Base-by-base conservation (phyloP, 2,113 vertebrate genomes). In the Micronisus gabar region DNA sequence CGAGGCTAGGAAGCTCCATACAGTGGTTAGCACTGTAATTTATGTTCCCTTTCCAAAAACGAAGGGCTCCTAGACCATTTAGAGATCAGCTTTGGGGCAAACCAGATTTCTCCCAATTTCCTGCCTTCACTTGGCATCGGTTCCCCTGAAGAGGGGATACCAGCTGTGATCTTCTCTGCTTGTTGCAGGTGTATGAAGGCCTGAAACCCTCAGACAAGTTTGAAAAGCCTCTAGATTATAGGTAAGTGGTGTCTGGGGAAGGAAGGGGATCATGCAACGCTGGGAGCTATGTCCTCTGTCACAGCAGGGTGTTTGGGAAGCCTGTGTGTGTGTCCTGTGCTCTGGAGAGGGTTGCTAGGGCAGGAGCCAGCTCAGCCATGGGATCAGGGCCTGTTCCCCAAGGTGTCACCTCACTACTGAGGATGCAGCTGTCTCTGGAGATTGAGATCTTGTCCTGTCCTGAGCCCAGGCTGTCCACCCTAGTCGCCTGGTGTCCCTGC, bases 151-250 rank as follows among this genome's bases (percentile, higher is more conserved):
- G 45, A 26, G 15, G 59, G 58, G 14, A 41, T 94, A 85, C 25
- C 43, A 87, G 4, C 66, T 36, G 88, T 82, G 36, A 58, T 76
- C 55, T 19, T 74, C 16, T 96, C 38, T 97, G 38, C 41, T 81
- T 66, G 25, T 92, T 95, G 41, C 97, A 99, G 99, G 99, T 99
- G n/a, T 99, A 99, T 88, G 99, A 99, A 98, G 99, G 99, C 76
- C 98, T 99, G 70, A 99, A 99, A 81, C 99, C 99, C 5, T 99
- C 99, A 0, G 99, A 99, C 97, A 99, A 99, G 80, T 99, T 98
- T 90, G 99, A 99, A 97, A 99, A 99, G 95, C 99, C 98, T 59
- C 97, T 99, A 94, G 99, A 99, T 98, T 99, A 99, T 74, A 99
- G 99, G 99, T 99, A 95, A 55, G 88, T 15, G 6, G 15, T 79